These are phyloP conservation scores for Actenoides hombroni DNA, from an alignment of 2,113 vertebrate species.

Conservation along the genomic window DNA sequence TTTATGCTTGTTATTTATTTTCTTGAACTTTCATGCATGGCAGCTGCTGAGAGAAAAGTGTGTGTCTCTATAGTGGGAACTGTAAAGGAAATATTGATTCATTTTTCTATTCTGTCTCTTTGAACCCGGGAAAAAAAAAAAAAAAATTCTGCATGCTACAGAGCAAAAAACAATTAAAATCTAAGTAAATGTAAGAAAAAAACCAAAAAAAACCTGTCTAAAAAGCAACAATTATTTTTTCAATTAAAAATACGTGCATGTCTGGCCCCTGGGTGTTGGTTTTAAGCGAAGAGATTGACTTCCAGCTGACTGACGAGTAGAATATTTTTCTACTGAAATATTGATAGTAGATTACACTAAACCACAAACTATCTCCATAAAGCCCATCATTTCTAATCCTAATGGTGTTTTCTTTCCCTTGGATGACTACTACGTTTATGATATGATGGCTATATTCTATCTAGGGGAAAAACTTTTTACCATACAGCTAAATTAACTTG, in stretches of 20 bases:
- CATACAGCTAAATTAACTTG: slow-evolving; percentile 82
- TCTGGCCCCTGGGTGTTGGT: slow-evolving; percentile 55
- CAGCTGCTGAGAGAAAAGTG: background rate
- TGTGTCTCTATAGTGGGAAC: background rate
- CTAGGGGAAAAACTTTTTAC: slow-evolving; percentile 77
- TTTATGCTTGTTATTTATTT: background rate
- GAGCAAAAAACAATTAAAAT: slow-evolving; percentile 33
- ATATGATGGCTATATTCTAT: slow-evolving; percentile 76
- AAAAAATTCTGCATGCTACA: background rate
- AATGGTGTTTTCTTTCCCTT: slow-evolving; percentile 77
- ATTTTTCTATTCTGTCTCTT: slow-evolving; percentile 1
- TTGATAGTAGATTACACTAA: slow-evolving; percentile 76
- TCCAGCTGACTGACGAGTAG: slow-evolving; percentile 67
- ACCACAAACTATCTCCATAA: slow-evolving; percentile 75
- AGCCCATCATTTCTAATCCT: slow-evolving; percentile 72
- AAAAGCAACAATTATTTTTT: slow-evolving; percentile 45
- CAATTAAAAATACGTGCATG: slow-evolving; percentile 26
- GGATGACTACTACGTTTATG: slow-evolving; percentile 69
- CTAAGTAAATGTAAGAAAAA: background rate
- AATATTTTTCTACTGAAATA: slow-evolving; percentile 76
- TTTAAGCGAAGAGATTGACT: slow-evolving; percentile 72
- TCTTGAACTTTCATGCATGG: background rate
- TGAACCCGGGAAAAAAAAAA: background rate
- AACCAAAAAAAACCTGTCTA: background rate
- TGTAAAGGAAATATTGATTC: slow-evolving; percentile 1